phyloP scores from a whole-genome alignment of 2,113 vertebrate species.

The Nipponia nippon region DNA sequence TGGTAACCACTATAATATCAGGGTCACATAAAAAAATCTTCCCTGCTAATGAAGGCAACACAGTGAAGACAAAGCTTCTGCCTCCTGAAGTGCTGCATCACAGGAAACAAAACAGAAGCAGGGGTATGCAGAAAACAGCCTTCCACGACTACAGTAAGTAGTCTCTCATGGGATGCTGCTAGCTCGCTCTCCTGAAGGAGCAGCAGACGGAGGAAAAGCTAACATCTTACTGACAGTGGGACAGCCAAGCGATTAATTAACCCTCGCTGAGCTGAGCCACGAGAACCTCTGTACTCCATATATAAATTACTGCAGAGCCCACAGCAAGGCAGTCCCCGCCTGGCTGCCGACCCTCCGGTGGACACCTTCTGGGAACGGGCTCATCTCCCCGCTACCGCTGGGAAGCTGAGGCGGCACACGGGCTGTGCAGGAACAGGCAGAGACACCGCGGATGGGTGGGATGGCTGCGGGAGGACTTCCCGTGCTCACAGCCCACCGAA shows the following conservation, averaged over 20 bases:
- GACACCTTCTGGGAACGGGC: neutral
- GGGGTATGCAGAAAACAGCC: neutral
- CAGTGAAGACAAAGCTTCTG: neutral
- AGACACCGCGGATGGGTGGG: neutral
- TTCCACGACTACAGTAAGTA: slow-evolving; percentile 29
- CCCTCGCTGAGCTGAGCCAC: neutral
- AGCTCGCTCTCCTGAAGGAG: neutral
- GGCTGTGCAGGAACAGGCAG: neutral
- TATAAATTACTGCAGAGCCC: neutral
- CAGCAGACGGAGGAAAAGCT: slow-evolving; percentile 71
- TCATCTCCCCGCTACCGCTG: neutral
- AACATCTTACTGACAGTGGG: slow-evolving; percentile 32
- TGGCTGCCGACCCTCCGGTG: neutral
- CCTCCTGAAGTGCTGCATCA: neutral
- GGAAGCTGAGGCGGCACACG: fast-evolving
- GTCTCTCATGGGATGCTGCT: slow-evolving; percentile 69
- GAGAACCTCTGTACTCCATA: neutral
- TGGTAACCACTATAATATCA: fast-evolving
- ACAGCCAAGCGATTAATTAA: neutral
- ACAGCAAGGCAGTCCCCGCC: fast-evolving
- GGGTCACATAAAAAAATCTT: neutral
- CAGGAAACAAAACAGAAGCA: neutral
- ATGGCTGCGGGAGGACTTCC: neutral
- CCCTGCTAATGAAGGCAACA: neutral
- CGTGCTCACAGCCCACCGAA: neutral